phyloP scores from a whole-genome alignment of 2,797 vertebrate species.

The Numenius phaeopus region DNA sequence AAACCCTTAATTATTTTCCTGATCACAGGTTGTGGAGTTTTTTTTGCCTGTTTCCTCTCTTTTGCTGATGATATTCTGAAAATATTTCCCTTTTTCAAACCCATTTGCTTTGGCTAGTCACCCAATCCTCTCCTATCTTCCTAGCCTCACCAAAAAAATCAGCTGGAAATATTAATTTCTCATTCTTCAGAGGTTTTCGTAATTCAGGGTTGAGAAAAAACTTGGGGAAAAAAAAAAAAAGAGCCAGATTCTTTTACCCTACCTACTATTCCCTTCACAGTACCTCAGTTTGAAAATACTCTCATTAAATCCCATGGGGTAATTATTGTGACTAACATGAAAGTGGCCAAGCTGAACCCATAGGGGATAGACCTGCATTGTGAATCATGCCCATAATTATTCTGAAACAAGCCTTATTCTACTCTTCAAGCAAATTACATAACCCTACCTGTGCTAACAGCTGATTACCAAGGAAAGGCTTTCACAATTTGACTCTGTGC shows the following conservation, averaged over 20 bases:
- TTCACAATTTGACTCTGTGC: no score
- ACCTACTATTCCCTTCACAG: neutral
- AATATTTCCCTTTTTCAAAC: neutral
- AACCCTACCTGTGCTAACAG: neutral
- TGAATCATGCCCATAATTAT: neutral
- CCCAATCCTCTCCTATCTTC: neutral
- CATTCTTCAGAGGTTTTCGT: neutral
- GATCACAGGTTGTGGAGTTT: no score
- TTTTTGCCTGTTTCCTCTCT: neutral
- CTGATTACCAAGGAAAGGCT: neutral
- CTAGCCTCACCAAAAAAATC: neutral
- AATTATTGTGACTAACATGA: neutral
- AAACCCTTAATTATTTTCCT: neutral
- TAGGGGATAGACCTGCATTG: neutral
- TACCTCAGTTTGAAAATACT: neutral
- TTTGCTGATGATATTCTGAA: neutral
- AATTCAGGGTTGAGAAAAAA: neutral
- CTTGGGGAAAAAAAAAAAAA: no score
- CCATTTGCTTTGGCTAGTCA: neutral
- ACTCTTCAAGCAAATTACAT: neutral
- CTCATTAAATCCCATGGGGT: neutral
- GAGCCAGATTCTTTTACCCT: neutral
- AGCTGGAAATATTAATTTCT: neutral
- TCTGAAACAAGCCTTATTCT: neutral
- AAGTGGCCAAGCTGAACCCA: neutral